Evolutionary conservation across 1,140 invertebrate species (phyloP).

Genomic region (Papilio xuthus): DNA sequence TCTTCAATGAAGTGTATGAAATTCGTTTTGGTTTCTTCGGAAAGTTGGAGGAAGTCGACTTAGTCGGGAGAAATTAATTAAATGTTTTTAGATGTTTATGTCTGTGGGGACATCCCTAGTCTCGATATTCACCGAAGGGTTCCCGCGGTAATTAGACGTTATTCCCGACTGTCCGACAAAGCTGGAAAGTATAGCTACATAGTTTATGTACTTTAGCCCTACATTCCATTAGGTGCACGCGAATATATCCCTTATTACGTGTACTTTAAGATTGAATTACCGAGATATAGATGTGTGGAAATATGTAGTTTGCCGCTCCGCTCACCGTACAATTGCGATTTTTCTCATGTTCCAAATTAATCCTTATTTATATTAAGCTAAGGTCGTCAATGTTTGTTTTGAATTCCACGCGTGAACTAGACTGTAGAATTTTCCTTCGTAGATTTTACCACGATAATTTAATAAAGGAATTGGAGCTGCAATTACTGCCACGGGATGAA

Average conservation of each 20-base stretch:
- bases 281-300: neutral
- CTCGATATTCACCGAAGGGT: conserved; percentile 32
- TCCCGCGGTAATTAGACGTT: conserved; percentile 37
- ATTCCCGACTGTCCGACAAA: conserved; percentile 29
- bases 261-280: neutral
- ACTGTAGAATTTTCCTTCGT: conserved; percentile 31
- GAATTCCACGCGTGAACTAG: conserved; percentile 34
- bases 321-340: conserved; percentile 23
- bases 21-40: too few species aligned
- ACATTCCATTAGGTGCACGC: neutral
- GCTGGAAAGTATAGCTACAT: conserved; percentile 33
- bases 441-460: conserved; percentile 37
- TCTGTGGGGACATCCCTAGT: conserved; percentile 23
- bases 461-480: conserved; percentile 37
- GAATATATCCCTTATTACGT: conserved; percentile 9
- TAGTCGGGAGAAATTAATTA: neutral
- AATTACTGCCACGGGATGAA: conserved; percentile 31
- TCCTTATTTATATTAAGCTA: conserved; percentile 7
- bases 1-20: too few species aligned
- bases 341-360: neutral
- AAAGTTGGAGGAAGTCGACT: too few species aligned
- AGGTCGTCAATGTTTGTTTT: neutral
- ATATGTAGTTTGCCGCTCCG: conserved; percentile 12
- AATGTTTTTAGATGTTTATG: neutral
- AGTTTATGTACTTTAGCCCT: conserved; percentile 14